Base-by-base conservation (phyloP, 2,888 invertebrate species). In the Pimpla rufipes region DNA sequence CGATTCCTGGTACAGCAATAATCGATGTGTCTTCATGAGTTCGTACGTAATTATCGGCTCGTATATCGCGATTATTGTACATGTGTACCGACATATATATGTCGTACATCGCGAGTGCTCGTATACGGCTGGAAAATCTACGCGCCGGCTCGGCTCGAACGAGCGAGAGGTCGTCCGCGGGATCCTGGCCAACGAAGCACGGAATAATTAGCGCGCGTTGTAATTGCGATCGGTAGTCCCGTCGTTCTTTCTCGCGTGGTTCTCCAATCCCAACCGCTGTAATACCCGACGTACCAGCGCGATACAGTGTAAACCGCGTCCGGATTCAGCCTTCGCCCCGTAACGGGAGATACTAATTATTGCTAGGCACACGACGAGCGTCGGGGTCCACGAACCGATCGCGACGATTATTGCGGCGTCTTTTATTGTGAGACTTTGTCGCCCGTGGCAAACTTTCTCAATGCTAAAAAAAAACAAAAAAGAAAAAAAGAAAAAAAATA, bases 201-300 rank as follows among this genome's bases (percentile, higher is more conserved):
- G 85, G 79, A 82, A 85, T 86, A 87, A 87, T 87, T 87, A 86
- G 86, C 85, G 85, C 77, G 57, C 70, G 74, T 64, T 85, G 85
- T 85, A 85, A 86, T 87, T 85, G 86, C 86, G 78, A 84, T 85
- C 85, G 81, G 74, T 37, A 77, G 29, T 57, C 79, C 55, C 59
- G 62, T 64, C 45, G 59, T 47, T 81, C 70, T 76, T 68, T 70
- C 76, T 37, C 70, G 47, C 35, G 35, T 35, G 37, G 64, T 21
- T 55, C 59, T 59, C 35, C 13, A 67, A 18, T 42, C 11, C 50
- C 47, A 11, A 47, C 37, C 74, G 13, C 50, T 52, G 50, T 23
- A 29, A 55, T 29, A 42, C 52, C 16, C 11, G 37, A 67, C 37
- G 5, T 11, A 55, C 5, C 29, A 29, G 29, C 29, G 29, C 5